phyloP scores from a whole-genome alignment of 1,140 invertebrate species.

The Rhopalosiphum maidis region DNA sequence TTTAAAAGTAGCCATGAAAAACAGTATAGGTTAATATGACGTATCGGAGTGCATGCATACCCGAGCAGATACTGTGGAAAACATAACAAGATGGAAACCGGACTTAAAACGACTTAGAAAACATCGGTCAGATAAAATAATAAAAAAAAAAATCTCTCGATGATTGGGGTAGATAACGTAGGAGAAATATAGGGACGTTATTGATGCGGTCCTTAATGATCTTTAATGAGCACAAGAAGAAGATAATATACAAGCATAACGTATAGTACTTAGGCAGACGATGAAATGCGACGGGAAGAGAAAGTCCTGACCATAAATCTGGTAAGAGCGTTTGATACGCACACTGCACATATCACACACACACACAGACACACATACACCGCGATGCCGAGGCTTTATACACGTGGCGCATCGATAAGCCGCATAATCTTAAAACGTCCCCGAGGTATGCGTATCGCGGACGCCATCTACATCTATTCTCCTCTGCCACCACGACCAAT shows the following conservation, averaged over 20 bases:
- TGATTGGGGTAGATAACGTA: background rate
- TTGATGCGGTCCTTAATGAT: background rate
- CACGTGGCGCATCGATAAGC: background rate
- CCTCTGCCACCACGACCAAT: background rate
- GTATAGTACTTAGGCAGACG: background rate
- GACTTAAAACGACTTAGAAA: background rate
- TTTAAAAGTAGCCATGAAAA: background rate
- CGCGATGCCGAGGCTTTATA: background rate
- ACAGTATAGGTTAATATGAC: background rate
- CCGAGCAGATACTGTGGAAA: too few relatives aligned
- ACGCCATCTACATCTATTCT: background rate
- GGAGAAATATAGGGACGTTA: background rate
- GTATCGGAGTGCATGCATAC: background rate
- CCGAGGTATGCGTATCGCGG: background rate
- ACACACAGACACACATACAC: background rate
- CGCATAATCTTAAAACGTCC: slow-evolving; percentile 14
- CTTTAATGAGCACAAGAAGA: background rate
- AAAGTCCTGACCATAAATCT: background rate
- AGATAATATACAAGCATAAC: background rate
- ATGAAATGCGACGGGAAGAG: background rate
- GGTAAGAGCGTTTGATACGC: background rate
- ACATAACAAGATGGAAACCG: too few relatives aligned
- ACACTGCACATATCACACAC: background rate
- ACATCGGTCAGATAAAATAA: background rate
- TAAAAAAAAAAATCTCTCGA: background rate